phyloP scores from a whole-genome alignment of 2,888 invertebrate genomes.

The Zaprionus obscuricornis region DNA sequence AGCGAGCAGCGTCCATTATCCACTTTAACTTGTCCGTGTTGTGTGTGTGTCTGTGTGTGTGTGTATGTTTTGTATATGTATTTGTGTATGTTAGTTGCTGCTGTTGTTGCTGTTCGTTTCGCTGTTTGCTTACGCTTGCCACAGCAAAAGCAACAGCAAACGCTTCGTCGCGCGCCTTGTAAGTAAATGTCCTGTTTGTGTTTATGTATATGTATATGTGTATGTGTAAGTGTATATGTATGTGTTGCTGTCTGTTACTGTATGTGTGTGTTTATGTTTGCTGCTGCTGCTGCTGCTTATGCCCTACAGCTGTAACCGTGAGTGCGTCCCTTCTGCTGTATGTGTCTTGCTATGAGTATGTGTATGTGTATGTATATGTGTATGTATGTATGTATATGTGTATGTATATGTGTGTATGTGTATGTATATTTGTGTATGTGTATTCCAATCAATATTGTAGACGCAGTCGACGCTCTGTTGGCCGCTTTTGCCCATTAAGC shows the following conservation, averaged over 20 bases:
- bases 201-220: conserved; percentile 2
- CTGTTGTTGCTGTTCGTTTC: conserved; percentile 68
- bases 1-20: conserved; percentile 64
- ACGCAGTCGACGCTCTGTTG: conserved; percentile 68
- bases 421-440: conserved; percentile 43
- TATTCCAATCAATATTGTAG: conserved; percentile 77
- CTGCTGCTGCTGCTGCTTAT: conserved; percentile 36
- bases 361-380: conserved; percentile 12
- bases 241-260: conserved; percentile 18
- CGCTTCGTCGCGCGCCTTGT: conserved; percentile 33
- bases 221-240: conserved; percentile 33
- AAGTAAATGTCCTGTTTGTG: too few relatives aligned
- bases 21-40: conserved; percentile 69
- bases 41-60: conserved; percentile 20
- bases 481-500: conserved; percentile 76
- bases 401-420: conserved; percentile 12
- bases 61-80: conserved; percentile 20
- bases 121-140: conserved; percentile 70
- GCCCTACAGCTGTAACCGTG: conserved; percentile 57
- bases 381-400: conserved; percentile 8
- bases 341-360: conserved; percentile 1
- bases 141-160: conserved; percentile 47
- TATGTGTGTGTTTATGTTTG: conserved; percentile 50
- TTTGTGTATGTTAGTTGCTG: conserved; percentile 19
- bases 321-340: conserved; percentile 27